Base-by-base conservation (phyloP, 2,113 vertebrate species). In the Cygnus atratus region DNA sequence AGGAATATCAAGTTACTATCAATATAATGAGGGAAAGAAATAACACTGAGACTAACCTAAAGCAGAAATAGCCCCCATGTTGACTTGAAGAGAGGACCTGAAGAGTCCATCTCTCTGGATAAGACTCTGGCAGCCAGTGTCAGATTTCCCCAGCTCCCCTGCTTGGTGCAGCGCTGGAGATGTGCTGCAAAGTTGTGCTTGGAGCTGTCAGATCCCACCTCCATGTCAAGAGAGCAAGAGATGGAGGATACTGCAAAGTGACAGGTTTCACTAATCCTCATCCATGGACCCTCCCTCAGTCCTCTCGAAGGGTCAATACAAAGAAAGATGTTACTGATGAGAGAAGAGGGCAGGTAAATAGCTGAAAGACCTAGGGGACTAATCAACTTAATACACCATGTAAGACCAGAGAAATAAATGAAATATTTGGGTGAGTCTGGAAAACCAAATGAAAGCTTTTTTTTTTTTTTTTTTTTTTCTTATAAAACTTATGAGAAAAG, bases 181-280 rank as follows among this genome's bases (percentile, higher is more conserved):
- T 8, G 4, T 19, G 9, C 16, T n/a, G 25, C 15, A 25, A 9
- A 50, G 33, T 28, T 65, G 33, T 6, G 13, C 46, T 39, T 33
- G 15, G 17, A 63, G 20, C 28, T 52, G 54, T 44, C 41, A 31
- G 19, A 13, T 55, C 20, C 16, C 19, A 10, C 28, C 19, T 25
- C 26, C 54, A 43, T 3, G 12, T 13, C 9, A 20, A 62, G 25
- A 29, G 5, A 78, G 12, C 8, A 62, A 62, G 46, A 78, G 22
- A 13, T 20, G 15, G 15, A 68, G 10, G 35, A 3, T 5, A 15
- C 19, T 35, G 16, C 0, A 0, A 70, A 21, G 24, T 28, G 35
- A 22, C 44, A 61, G 11, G 3, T 73, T 25, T 48, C 65, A 55
- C 26, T 74, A 68, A 44, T 63, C 20, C 28, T 52, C 28, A 82